Conservation (phyloP, 2,797 vertebrate species). For the Anguilla anguilla region DNA sequence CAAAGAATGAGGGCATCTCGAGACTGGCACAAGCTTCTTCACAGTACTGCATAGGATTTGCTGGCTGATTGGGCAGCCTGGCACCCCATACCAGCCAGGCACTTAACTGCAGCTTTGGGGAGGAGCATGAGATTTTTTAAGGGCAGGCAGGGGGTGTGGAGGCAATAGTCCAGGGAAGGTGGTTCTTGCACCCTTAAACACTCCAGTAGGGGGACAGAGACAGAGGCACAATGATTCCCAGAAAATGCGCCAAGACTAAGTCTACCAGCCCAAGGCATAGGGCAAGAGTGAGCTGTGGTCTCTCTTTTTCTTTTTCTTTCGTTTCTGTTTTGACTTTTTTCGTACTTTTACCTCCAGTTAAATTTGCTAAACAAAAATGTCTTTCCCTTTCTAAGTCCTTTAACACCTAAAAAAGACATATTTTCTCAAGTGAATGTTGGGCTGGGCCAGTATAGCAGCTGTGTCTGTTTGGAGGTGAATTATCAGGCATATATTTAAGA, state of each 20-base stretch:
- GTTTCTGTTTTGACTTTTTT: not conserved
- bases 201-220: not conserved
- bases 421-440: no score
- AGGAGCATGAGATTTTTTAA: conserved; percentile 1
- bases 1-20: conserved; percentile 44
- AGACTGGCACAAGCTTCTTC: conserved; percentile 68
- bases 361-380: not conserved
- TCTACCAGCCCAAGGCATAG: not conserved
- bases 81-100: conserved; percentile 57
- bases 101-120: conserved; percentile 61
- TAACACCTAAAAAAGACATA: no score
- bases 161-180: conserved; percentile 5
- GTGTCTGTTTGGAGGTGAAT: not conserved
- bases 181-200: conserved; percentile 3
- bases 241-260: not conserved
- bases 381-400: conserved; percentile 26
- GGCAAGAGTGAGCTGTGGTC: not conserved
- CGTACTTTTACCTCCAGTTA: not conserved
- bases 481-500: not conserved
- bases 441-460: not conserved
- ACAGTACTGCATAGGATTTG: conserved; percentile 77
- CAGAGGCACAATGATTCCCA: not conserved
- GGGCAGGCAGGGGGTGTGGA: not conserved
- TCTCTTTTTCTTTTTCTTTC: not conserved
- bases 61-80: conserved; percentile 76